Conservation (phyloP, 2,797 vertebrate species). For the Cyclura pinguis region DNA sequence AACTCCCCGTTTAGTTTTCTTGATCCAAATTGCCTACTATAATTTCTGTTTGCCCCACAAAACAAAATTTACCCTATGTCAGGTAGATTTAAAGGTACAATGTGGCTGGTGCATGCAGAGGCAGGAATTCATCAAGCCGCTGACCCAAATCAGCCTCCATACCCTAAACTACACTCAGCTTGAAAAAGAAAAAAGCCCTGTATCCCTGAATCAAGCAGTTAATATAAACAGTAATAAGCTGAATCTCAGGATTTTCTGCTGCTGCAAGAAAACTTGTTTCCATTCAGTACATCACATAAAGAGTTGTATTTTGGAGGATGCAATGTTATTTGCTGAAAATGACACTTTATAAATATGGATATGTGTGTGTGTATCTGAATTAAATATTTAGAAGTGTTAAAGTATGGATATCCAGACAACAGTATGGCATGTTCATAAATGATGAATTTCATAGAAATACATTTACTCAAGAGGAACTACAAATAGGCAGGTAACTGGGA, state of each 20-base stretch:
- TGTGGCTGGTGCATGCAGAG: background rate
- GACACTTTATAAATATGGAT: background rate
- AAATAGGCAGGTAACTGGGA: background rate
- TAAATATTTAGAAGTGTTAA: background rate
- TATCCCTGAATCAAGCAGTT: background rate
- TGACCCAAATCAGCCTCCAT: background rate
- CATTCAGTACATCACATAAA: background rate
- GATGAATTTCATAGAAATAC: conserved; percentile 18
- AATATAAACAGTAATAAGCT: background rate
- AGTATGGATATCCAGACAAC: background rate
- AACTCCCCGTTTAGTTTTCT: background rate
- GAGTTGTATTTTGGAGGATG: background rate
- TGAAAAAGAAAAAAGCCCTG: background rate
- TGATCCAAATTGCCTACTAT: background rate
- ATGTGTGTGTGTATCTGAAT: background rate
- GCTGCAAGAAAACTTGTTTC: background rate
- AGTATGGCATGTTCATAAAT: background rate
- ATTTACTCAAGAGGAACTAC: background rate
- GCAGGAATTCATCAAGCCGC: background rate
- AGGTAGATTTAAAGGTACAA: background rate
- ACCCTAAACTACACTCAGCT: background rate
- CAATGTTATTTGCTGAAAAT: conserved; percentile 1
- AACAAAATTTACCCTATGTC: background rate
- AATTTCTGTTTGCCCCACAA: background rate
- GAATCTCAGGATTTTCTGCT: background rate